Percentiles rank a stretch among this genome's conserved stretches.
phyloP scores from a whole-genome alignment of 2,797 vertebrate species.

The Anniella stebbinsi region DNA sequence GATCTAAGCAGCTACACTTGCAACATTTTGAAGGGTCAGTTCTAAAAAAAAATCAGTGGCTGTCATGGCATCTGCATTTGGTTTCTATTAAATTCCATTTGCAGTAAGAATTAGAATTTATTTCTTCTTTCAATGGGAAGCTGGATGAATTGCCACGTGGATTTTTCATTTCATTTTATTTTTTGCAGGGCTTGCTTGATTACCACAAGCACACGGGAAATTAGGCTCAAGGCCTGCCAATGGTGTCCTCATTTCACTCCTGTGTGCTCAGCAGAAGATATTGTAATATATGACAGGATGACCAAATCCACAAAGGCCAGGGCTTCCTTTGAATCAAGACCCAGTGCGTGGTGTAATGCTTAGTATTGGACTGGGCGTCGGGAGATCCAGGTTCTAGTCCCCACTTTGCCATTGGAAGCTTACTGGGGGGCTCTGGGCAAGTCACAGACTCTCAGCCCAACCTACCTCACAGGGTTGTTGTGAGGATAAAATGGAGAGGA shows the following conservation, averaged over 20 bases:
- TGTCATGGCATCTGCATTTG: not conserved
- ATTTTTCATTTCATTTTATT: not conserved
- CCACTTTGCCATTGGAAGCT: too few species aligned
- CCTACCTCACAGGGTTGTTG: too few species aligned
- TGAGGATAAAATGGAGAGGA: too few species aligned
- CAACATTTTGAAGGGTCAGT: not conserved
- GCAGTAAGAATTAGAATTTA: not conserved
- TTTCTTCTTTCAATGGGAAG: not conserved
- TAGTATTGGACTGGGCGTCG: too few species aligned
- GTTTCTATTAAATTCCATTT: slow-evolving; percentile 10
- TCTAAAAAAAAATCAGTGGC: not conserved
- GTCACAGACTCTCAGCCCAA: too few species aligned
- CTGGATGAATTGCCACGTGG: not conserved
- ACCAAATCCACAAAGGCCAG: not conserved
- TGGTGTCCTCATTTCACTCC: slow-evolving; percentile 38
- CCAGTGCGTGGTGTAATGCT: too few species aligned
- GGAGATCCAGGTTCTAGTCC: too few species aligned
- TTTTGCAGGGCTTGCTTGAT: accelerated
- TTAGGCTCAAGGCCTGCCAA: not conserved
- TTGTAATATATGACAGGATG: not conserved
- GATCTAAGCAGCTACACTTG: not conserved
- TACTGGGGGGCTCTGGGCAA: too few species aligned
- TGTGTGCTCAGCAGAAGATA: not conserved
- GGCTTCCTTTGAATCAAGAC: not conserved
- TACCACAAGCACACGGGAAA: slow-evolving; percentile 32